Base-by-base conservation (phyloP, 2,797 vertebrate genomes). In the Pipistrellus pygmaeus region DNA sequence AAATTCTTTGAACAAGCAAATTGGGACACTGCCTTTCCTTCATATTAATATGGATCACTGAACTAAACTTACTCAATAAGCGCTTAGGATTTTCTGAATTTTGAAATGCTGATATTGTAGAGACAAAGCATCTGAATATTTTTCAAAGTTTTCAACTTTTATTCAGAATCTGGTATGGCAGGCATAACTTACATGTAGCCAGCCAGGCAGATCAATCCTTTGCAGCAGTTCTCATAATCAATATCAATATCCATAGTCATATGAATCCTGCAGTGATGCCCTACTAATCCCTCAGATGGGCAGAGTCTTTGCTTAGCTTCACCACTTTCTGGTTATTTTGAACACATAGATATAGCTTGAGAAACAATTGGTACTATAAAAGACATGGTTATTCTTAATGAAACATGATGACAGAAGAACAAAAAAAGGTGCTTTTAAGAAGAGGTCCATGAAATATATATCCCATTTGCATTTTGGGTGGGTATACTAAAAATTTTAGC, bases 391-490 rank as follows among this genome's bases (percentile, higher is more conserved):
- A 71, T 30, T 81, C 44, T 91, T 66, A 57, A 53, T 82, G 38
- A 92, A 92, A 80, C 10, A 73, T 48, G 46, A 48, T 68, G 84
- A 85, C 30, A 77, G 48, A 92, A 82, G n/a, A 41, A 68, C 32
- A 72, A 88, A 88, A 76, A 66, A 77, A n/a, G 27, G 60, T 71
- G 38, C 2, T 87, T 82, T 88, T 35, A 85, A n/a, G 44, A 9
- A 75, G 4, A 60, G 17, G 1, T 57, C 11, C 13, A 93, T 90
- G 78, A 92, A 91, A 78, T 73, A 25, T 41, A 75, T 12, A 80
- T 55, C 1, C 17, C 4, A 25, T 76, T 57, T 46, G n/a, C 17
- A 53, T 41, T 51, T 93, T 97, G 62, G 46, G 27, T 75, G 32
- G 75, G 46, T 90, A 55, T 44, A 13, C 12, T 87, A 72, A 85